Base-by-base conservation (phyloP, 2,888 invertebrate genomes). In the Pediacus dermestoides region DNA sequence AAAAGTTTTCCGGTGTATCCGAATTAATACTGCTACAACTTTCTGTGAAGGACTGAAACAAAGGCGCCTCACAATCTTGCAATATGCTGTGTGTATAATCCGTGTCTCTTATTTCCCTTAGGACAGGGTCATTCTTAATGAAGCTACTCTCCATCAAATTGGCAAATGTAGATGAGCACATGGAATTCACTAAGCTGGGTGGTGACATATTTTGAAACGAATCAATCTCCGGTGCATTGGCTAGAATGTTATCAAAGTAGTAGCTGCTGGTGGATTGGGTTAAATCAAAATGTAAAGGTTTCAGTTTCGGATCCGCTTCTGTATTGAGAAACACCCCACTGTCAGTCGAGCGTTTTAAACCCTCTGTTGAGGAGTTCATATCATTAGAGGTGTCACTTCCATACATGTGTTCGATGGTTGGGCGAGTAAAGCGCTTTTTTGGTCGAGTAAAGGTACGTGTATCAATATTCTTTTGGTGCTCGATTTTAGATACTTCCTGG, bases 381-480 rank as follows among this genome's bases (percentile, higher is more conserved):
- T 47, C 37, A 28, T 16, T 34, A 14, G 47, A 52, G 31, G 34
- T 51, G 18, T 36, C 40, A 30, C 41, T 50, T 3, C 48, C 41
- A 41, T 51, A 58, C 18, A 56, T 42, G 35, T 57, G 54, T 46
- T 58, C 57, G 46, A 82, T 77, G 56, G 77, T 79, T 18, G 79
- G 77, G 39, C 81, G 72, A 16, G 65, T 71, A 7, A 68, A 64
- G 37, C 77, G 71, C 57, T 78, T 80, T 60, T 83, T 83, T 12
- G 82, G 80, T 52, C 77, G 74, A 34, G 82, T 82, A 63, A 78
- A 84, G 6, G 84, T 84, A 54, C 83, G 72, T 0, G 82, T 79
- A 60, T 84, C 82, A 55, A 83, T 77, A 44, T 72, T 73, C 70
- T 74, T 59, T 75, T 71, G 44, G 43, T 13, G 39, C 37, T 34